These are phyloP conservation scores for Zaprionus ghesquierei DNA, from an alignment of 1,140 invertebrate genomes.

Conservation along the genomic window DNA sequence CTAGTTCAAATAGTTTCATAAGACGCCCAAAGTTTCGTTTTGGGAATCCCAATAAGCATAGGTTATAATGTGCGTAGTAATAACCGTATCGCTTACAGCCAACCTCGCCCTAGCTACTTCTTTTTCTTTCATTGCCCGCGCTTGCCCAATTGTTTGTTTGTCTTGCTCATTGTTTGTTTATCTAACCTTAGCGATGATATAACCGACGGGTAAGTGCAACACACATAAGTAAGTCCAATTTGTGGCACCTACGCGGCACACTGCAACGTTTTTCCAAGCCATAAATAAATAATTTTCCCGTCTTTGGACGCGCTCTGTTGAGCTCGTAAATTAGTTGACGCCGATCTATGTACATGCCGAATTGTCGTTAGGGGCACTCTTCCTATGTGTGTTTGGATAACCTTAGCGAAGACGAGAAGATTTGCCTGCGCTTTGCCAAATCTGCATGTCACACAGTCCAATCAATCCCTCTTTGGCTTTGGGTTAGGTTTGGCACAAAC, in stretches of 20 bases:
- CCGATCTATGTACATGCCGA: not conserved
- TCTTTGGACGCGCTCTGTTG: constrained; percentile 32
- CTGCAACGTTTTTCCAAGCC: constrained; percentile 12
- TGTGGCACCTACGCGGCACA: constrained; percentile 29
- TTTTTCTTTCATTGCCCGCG: constrained; percentile 1
- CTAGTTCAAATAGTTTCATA: too few relatives aligned
- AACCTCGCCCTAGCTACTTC: constrained; percentile 7
- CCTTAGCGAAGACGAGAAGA: not conserved
- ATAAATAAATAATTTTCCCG: constrained; percentile 39
- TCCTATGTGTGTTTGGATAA: constrained; percentile 9
- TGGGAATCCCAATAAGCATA: not conserved
- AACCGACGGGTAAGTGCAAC: constrained; percentile 26
- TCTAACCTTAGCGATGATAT: constrained; percentile 66
- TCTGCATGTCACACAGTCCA: constrained; percentile 29
- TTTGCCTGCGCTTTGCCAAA: not conserved
- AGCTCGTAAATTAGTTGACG: constrained; percentile 2
- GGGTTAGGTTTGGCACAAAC: constrained; percentile 1
- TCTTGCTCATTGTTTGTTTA: constrained; percentile 49
- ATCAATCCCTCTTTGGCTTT: not conserved
- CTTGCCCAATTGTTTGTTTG: constrained; percentile 9
- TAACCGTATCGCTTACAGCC: not conserved
- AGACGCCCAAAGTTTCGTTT: too few relatives aligned
- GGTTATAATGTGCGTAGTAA: not conserved
- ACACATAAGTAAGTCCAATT: constrained; percentile 22
- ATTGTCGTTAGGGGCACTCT: not conserved